Conservation (phyloP, 1,140 invertebrate species). For the Pentalonia nigronervosa region DNA sequence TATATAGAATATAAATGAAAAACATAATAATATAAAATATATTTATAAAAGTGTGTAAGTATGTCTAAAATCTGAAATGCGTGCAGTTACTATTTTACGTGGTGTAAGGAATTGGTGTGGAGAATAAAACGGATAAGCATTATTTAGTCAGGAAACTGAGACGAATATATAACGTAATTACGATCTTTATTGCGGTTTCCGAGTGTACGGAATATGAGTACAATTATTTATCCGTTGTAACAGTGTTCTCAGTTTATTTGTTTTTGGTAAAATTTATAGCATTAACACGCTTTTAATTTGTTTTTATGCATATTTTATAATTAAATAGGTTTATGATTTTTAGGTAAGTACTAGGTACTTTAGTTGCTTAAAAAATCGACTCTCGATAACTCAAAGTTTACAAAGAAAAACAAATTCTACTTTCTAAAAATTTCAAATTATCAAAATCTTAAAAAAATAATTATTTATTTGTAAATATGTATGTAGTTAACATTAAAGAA, state of each 20-base stretch:
- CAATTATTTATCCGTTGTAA: not conserved
- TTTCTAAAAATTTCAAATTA: too few relatives aligned
- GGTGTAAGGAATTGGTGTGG: not conserved
- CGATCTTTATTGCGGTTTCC: not conserved
- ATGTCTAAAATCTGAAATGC: not conserved
- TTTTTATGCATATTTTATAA: too few relatives aligned
- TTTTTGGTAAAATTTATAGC: not conserved
- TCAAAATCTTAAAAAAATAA: too few relatives aligned
- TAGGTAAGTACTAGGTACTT: too few relatives aligned
- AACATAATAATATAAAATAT: not conserved
- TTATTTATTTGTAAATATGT: too few relatives aligned
- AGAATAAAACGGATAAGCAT: not conserved
- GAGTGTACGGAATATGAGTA: not conserved
- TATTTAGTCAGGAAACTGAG: not conserved
- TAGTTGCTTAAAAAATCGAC: too few relatives aligned
- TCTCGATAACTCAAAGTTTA: too few relatives aligned
- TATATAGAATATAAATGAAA: not conserved
- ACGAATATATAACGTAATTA: not conserved
- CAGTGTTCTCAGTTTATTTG: not conserved
- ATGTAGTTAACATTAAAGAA: too few relatives aligned
- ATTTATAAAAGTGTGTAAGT: not conserved
- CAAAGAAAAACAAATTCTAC: too few relatives aligned
- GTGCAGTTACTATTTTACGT: not conserved
- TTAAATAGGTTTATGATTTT: too few relatives aligned
- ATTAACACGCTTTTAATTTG: not conserved